These are phyloP conservation scores for Vimba vimba DNA, from an alignment of 2,113 vertebrate species.

Conservation along the genomic window DNA sequence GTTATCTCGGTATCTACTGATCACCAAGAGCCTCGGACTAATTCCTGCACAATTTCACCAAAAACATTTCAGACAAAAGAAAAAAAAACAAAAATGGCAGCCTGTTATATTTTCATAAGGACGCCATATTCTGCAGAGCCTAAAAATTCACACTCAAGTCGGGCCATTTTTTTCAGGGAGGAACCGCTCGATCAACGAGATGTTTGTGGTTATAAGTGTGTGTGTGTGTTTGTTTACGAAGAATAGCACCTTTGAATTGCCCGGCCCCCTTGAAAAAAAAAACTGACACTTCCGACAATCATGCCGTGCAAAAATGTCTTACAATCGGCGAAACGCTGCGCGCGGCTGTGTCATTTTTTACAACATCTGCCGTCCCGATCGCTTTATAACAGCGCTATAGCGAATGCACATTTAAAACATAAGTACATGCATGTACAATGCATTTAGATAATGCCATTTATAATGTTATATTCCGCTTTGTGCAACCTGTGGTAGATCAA, in stretches of 20 bases:
- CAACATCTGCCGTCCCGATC: neutral
- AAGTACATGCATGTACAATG: conserved; percentile 51
- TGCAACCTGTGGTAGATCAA: conserved; percentile 68
- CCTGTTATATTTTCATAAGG: conserved; percentile 91
- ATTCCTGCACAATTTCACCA: conserved; percentile 87
- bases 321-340: neutral
- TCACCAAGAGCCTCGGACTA: conserved; percentile 50
- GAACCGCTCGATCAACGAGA: conserved; percentile 62
- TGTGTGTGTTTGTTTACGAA: conserved; percentile 86
- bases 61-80: conserved; percentile 94
- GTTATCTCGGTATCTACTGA: neutral
- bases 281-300: conserved; percentile 85
- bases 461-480: conserved; percentile 62
- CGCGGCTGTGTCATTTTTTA: neutral
- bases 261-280: conserved; percentile 82
- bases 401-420: conserved; percentile 1
- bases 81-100: conserved; percentile 95
- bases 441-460: conserved; percentile 62
- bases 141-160: conserved; percentile 64
- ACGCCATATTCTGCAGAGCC: conserved; percentile 97
- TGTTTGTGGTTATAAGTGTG: conserved; percentile 78
- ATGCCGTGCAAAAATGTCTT: conserved; percentile 71
- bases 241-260: conserved; percentile 89
- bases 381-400: conserved; percentile 9
- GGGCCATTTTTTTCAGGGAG: conserved; percentile 47